Evolutionary conservation across 2,888 invertebrate species (phyloP).

Genomic region (Euzetes globulus): DNA sequence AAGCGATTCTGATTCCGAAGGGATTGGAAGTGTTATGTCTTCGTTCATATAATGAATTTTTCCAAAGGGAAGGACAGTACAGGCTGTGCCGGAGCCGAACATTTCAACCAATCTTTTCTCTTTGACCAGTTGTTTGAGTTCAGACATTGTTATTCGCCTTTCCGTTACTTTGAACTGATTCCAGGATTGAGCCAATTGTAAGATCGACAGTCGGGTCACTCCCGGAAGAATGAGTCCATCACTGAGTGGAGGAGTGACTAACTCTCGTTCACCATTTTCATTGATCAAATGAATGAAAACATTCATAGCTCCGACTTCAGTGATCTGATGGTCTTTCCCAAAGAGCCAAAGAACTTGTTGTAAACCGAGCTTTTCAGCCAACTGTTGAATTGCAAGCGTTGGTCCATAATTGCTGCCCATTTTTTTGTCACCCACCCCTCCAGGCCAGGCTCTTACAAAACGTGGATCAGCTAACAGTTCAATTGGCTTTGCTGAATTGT

Average conservation of each 20-base stretch:
- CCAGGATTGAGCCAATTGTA: constrained; percentile 59
- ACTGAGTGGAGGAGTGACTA: constrained; percentile 78
- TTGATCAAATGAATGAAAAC: constrained; percentile 81
- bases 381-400: constrained; percentile 51
- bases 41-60: constrained; percentile 66
- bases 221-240: constrained; percentile 92
- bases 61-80: constrained; percentile 83
- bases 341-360: constrained; percentile 96
- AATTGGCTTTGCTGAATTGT: constrained; percentile 59
- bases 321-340: constrained; percentile 82
- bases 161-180: constrained; percentile 74
- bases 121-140: constrained; percentile 62
- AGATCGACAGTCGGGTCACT: constrained; percentile 77
- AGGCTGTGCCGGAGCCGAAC: constrained; percentile 97
- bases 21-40: constrained; percentile 50
- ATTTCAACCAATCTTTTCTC: constrained; percentile 84
- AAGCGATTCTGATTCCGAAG: constrained; percentile 62
- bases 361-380: constrained; percentile 71
- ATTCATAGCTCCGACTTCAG: constrained; percentile 99
- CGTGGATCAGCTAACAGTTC: constrained; percentile 85
- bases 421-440: constrained; percentile 85
- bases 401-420: constrained; percentile 71
- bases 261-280: constrained; percentile 80
- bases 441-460: constrained; percentile 68
- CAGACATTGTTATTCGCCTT: constrained; percentile 71